A percentile compares a stretch with the other conserved stretches of the same genome.
Evolutionary conservation across 2,888 invertebrate species (phyloP).

Genomic region (Tipula confusa): DNA sequence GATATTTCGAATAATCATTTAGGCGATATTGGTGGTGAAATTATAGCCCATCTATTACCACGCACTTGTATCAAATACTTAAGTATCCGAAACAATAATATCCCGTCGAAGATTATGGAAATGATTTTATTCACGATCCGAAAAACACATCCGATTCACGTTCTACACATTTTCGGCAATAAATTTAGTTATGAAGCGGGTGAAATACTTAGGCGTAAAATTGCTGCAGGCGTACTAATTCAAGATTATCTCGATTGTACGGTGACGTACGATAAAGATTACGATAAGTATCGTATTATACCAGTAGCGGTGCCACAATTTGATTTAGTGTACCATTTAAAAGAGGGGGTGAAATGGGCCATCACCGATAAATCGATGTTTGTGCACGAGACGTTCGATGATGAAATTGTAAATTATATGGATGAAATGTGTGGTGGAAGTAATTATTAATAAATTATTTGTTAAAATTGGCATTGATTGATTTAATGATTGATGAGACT

Average conservation of each 20-base stretch:
- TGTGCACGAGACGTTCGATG: background rate
- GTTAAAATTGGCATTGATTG: too few relatives aligned
- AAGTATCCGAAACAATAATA: constrained; percentile 42
- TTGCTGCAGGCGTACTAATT: constrained; percentile 40
- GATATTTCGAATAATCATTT: constrained; percentile 43
- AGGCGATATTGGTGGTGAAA: constrained; percentile 44
- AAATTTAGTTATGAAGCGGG: constrained; percentile 40
- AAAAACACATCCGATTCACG: constrained; percentile 40
- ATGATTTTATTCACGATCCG: constrained; percentile 42
- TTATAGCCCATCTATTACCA: constrained; percentile 40
- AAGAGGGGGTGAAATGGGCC: background rate
- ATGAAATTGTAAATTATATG: background rate
- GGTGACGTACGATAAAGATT: constrained; percentile 42
- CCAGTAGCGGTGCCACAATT: constrained; percentile 35
- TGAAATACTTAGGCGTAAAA: constrained; percentile 40
- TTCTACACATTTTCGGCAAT: constrained; percentile 43
- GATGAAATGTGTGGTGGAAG: background rate
- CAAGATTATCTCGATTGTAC: constrained; percentile 39
- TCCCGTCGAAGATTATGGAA: constrained; percentile 40
- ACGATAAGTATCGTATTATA: constrained; percentile 41
- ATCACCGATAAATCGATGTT: background rate
- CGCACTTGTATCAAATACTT: constrained; percentile 39
- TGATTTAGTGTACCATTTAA: background rate
- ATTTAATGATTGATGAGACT: too few relatives aligned
- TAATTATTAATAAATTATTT: background rate